These are phyloP conservation scores for Anser brachyrhynchus DNA, from an alignment of 2,113 vertebrate genomes.

Conservation along the genomic window DNA sequence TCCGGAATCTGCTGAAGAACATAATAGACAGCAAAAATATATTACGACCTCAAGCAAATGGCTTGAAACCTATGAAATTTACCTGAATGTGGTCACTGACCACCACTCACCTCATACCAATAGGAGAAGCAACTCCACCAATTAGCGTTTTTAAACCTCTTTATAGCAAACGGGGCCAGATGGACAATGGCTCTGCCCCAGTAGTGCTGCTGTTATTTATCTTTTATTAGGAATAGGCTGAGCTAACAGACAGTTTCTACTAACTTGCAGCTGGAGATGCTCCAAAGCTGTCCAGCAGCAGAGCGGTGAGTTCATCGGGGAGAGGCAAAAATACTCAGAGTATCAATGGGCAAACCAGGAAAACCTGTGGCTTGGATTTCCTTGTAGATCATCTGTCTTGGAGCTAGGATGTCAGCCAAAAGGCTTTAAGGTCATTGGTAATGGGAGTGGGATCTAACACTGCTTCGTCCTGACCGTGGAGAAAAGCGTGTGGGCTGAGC, in stretches of 20 bases:
- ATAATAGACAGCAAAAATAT: neutral
- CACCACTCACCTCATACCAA: neutral
- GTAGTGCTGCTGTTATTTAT: neutral
- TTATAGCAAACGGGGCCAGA: neutral
- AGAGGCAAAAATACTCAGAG: neutral
- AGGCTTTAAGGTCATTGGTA: neutral
- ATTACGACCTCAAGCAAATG: neutral
- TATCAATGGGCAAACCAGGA: neutral
- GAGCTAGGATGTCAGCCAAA: neutral
- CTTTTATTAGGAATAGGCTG: neutral
- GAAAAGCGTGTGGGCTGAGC: neutral
- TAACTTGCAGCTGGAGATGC: neutral
- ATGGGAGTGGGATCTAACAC: neutral
- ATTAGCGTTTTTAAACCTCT: neutral
- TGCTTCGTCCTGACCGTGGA: neutral
- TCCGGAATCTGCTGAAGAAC: neutral
- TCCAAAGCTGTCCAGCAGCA: slow-evolving; percentile 6
- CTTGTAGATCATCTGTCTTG: neutral
- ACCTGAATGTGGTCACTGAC: neutral
- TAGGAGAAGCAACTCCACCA: neutral
- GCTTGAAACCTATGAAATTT: neutral
- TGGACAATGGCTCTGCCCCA: neutral
- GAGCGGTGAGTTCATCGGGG: neutral
- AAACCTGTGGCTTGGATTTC: neutral
- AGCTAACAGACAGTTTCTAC: neutral